Percentiles rank a stretch among this genome's conserved stretches.
These are phyloP conservation scores for Eueides isabella DNA, from an alignment of 1,140 invertebrate species.

Conservation along the genomic window DNA sequence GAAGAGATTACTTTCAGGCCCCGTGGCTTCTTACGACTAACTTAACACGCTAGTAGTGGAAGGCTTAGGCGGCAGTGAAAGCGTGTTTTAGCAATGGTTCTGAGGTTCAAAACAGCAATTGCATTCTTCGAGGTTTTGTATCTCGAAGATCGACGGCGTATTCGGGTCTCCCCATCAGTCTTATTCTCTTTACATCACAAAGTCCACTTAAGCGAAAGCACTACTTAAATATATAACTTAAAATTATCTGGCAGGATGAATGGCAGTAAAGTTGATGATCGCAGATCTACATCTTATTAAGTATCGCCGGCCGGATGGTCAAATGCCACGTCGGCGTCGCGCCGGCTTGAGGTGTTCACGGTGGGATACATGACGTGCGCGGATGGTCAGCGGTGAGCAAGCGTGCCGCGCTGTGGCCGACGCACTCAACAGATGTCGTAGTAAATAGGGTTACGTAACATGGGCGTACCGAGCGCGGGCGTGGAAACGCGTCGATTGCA, in stretches of 20 bases:
- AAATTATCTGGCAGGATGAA: constrained; percentile 69
- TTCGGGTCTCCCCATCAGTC: constrained; percentile 45
- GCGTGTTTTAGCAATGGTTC: constrained; percentile 51
- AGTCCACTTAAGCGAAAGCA: constrained; percentile 58
- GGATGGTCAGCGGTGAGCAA: constrained; percentile 66
- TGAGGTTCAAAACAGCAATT: constrained; percentile 50
- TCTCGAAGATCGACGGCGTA: constrained; percentile 20
- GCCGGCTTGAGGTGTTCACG: constrained; percentile 42
- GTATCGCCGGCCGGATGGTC: constrained; percentile 52
- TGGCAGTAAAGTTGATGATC: constrained; percentile 56
- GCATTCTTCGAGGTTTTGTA: constrained; percentile 38
- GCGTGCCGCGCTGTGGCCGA: constrained; percentile 60
- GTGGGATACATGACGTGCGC: constrained; percentile 62
- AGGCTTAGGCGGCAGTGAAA: constrained; percentile 68
- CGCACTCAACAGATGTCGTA: constrained; percentile 75
- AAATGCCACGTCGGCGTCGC: constrained; percentile 48
- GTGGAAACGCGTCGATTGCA: constrained; percentile 57
- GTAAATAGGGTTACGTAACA: constrained; percentile 74
- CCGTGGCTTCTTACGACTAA: constrained; percentile 50
- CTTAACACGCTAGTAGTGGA: constrained; percentile 57
- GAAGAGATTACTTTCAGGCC: constrained; percentile 45
- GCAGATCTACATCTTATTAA: constrained; percentile 53
- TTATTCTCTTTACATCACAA: constrained; percentile 44
- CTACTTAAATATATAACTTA: constrained; percentile 55
- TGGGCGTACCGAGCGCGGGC: constrained; percentile 60